Base-by-base conservation (phyloP, 2,888 invertebrate species). In the Oegoconia quadripuncta region DNA sequence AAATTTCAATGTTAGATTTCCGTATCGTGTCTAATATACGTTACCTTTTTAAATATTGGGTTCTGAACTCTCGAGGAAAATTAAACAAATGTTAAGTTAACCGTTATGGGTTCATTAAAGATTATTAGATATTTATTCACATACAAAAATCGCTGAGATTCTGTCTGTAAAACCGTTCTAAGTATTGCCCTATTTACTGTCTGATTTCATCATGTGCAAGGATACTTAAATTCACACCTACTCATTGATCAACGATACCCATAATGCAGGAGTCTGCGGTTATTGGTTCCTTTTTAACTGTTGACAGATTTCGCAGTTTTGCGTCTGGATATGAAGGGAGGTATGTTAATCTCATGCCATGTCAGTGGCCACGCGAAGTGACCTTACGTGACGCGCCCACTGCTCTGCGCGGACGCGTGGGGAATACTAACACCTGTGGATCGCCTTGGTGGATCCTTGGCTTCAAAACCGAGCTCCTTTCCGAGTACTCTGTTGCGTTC, bases 401-500 rank as follows among this genome's bases (percentile, higher is more conserved):
- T 66, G 71, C 70, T 65, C 62, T 60, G 74, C 72, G 65, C 64
- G 59, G 69, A 52, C 64, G 74, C 55, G 81, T 80, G 81, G 74
- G 74, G 87, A 78, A 87, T 87, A 86, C 83, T 84, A 86, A 87
- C 81, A 68, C 64, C 68, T 67, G 59, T 72, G 67, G 74, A 81
- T 73, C 81, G 75, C 84, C 86, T 84, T 83, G 83, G 75, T 78
- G 66, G 70, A 87, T 86, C 87, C 87, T 87, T 87, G 87, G 87
- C 87, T 87, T 86, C 84, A 86, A 87, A 87, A 84, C 83, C 74
- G 65, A 82, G 74, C 84, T 82, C 86, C 87, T 86, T 87, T 84
- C 86, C 73, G 76, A 86, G 79, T 66, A 57, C 65, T 66, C 70
- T 62, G 69, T 76, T 78, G 76, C 78, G 72, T 70, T 72, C 67